Evolutionary conservation across 2,888 invertebrate genomes (phyloP).

Genomic region (Chorisops tibialis): DNA sequence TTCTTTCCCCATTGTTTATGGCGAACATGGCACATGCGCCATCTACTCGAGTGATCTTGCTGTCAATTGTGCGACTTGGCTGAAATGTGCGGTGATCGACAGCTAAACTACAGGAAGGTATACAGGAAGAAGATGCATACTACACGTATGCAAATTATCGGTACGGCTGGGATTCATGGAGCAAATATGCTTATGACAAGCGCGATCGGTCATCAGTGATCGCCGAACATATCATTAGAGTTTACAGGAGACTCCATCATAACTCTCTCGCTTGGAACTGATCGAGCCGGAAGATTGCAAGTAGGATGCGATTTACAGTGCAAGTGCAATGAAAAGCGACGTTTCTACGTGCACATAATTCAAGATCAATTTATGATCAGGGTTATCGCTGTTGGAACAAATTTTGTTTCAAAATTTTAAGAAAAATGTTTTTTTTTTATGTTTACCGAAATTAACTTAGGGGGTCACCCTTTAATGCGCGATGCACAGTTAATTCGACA

Average conservation of each 20-base stretch:
- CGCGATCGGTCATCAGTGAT: neutral
- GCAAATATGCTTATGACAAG: neutral
- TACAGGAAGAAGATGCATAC: neutral
- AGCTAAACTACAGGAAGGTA: neutral
- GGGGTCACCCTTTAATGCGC: no score
- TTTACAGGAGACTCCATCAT: neutral
- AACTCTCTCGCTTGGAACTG: neutral
- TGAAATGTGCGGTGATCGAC: neutral
- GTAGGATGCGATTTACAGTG: neutral
- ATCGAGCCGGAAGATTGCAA: constrained; percentile 12
- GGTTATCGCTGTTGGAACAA: no score
- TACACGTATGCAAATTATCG: constrained; percentile 14
- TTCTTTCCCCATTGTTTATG: constrained; percentile 3
- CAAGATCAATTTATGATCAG: constrained; percentile 5
- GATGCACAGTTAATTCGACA: no score
- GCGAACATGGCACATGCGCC: neutral
- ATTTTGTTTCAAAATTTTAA: no score
- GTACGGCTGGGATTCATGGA: neutral
- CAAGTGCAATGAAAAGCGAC: constrained; percentile 8
- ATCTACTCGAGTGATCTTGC: neutral
- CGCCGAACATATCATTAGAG: constrained; percentile 17
- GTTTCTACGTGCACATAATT: constrained; percentile 2
- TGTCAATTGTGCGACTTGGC: constrained; percentile 3
- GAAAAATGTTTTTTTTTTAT: no score
- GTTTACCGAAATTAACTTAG: no score